These are phyloP conservation scores for Pristionchus arcanus DNA, from an alignment of 2,888 invertebrate species.

Conservation along the genomic window DNA sequence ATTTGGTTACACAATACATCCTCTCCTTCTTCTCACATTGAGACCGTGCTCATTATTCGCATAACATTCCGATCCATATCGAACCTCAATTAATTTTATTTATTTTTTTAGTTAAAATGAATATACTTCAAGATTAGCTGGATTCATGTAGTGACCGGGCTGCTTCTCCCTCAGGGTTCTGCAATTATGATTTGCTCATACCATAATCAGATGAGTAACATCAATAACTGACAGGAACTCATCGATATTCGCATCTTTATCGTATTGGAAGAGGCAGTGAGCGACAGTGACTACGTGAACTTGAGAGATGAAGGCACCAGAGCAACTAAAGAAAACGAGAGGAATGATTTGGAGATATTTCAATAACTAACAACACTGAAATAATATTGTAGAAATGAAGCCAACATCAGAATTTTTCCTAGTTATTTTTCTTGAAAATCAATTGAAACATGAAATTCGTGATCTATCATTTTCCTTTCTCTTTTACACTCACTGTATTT, in stretches of 20 bases:
- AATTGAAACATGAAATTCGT: too few species aligned
- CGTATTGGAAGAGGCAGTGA: neutral
- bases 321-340: neutral
- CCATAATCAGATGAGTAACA: neutral
- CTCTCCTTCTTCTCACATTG: neutral
- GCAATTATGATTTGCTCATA: neutral
- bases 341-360: too few species aligned
- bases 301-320: constrained; percentile 42
- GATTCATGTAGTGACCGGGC: neutral
- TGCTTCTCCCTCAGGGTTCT: neutral
- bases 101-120: neutral
- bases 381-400: too few species aligned
- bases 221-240: neutral
- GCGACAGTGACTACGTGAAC: constrained; percentile 23
- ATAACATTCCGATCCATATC: constrained; percentile 25
- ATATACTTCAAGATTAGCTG: neutral
- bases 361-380: too few species aligned
- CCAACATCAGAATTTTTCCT: too few species aligned
- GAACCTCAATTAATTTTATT: neutral
- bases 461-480: too few species aligned
- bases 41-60: neutral
- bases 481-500: too few species aligned
- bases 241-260: neutral
- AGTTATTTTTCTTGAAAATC: too few species aligned
- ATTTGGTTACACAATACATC: too few species aligned